Conservation (phyloP, 2,113 vertebrate genomes). For the Glareola pratincola region DNA sequence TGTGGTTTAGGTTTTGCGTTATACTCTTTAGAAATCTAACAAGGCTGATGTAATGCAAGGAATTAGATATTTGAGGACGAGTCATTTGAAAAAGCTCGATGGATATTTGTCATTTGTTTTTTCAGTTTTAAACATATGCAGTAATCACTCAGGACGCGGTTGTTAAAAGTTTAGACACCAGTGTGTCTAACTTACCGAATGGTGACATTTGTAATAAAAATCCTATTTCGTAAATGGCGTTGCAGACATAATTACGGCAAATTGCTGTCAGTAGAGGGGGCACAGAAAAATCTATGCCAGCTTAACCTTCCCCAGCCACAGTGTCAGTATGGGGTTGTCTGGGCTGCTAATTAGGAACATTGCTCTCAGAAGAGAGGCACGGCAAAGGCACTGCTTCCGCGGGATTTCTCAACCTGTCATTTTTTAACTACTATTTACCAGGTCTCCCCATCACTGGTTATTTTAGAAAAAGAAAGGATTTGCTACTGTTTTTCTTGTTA, state of each 20-base stretch:
- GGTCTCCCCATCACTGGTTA: not conserved
- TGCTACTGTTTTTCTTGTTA: not conserved
- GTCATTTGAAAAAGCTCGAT: not conserved
- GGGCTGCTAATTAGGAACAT: not conserved
- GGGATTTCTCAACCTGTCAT: not conserved
- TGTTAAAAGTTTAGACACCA: not conserved
- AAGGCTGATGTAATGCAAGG: not conserved
- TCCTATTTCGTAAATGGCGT: not conserved
- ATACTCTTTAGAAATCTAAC: not conserved
- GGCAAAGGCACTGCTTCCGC: not conserved
- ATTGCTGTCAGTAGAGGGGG: not conserved
- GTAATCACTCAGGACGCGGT: not conserved
- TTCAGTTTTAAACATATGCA: not conserved
- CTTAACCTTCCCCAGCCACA: not conserved
- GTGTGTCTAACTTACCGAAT: not conserved
- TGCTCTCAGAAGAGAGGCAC: not conserved
- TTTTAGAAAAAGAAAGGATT: not conserved
- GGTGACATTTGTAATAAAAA: conserved; percentile 12
- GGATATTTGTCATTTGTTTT: not conserved
- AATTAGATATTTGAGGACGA: not conserved
- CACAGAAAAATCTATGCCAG: not conserved
- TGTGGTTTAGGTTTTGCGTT: not conserved
- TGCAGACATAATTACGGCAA: not conserved
- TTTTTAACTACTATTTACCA: not conserved
- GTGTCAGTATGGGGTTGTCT: not conserved